Conservation (phyloP, 2,797 vertebrate genomes). For the Okamejei kenojei region DNA sequence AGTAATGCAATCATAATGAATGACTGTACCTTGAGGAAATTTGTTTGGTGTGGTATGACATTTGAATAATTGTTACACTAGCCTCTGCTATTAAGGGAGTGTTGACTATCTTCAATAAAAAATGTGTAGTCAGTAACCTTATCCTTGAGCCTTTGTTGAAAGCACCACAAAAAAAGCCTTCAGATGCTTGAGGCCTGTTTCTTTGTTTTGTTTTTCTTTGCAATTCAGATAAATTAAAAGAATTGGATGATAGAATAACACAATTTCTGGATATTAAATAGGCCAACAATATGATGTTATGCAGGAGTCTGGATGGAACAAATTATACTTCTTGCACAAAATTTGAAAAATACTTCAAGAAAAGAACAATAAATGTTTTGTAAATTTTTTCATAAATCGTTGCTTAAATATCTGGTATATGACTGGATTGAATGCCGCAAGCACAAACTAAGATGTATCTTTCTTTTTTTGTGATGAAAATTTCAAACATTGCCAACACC, state of each 20-base stretch:
- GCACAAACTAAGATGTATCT: neutral
- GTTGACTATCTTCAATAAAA: too few relatives aligned
- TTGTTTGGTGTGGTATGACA: too few relatives aligned
- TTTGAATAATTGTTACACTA: too few relatives aligned
- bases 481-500: neutral
- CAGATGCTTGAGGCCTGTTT: neutral
- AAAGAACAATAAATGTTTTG: neutral
- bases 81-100: too few relatives aligned
- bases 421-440: neutral
- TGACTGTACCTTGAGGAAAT: too few relatives aligned
- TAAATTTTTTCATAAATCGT: neutral
- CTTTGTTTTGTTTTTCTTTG: neutral
- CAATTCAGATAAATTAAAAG: neutral
- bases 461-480: neutral
- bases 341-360: neutral
- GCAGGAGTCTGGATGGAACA: neutral
- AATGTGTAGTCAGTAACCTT: too few relatives aligned
- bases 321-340: neutral
- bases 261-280: neutral
- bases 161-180: too few relatives aligned
- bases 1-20: too few relatives aligned
- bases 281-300: neutral
- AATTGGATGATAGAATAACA: neutral
- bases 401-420: neutral
- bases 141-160: too few relatives aligned